Evolutionary conservation across 2,113 vertebrate genomes (phyloP).

Genomic region (Vulpes vulpes): DNA sequence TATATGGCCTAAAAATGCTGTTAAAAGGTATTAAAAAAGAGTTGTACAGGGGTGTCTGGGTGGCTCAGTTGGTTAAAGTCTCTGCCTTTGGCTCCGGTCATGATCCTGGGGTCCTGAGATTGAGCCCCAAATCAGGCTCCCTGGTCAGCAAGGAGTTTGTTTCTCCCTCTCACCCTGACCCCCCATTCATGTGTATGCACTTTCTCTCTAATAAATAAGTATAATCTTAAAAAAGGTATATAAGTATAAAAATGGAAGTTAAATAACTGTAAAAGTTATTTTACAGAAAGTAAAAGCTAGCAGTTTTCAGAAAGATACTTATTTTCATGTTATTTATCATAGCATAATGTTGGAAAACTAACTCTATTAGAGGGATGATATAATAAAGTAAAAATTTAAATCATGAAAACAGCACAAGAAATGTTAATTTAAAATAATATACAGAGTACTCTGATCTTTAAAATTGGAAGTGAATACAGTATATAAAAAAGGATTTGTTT

Average conservation of each 20-base stretch:
- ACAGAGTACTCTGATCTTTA: background rate
- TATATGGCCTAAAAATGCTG: background rate
- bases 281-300: constrained; percentile 6
- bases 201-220: background rate
- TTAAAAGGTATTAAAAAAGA: background rate
- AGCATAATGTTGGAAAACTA: constrained; percentile 1
- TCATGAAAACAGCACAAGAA: constrained; percentile 19
- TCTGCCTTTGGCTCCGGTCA: background rate
- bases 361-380: background rate
- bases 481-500: constrained; percentile 38
- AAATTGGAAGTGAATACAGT: background rate
- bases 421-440: background rate
- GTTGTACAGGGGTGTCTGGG: background rate
- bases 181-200: too few relatives aligned
- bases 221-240: background rate
- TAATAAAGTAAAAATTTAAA: constrained; percentile 27
- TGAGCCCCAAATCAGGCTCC: background rate
- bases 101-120: background rate
- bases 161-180: background rate
- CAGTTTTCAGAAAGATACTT: background rate
- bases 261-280: too few relatives aligned
- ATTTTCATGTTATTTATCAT: background rate
- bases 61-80: background rate
- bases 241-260: background rate
- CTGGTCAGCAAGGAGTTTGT: background rate